Percentiles rank a stretch among this genome's conserved stretches.
These are phyloP conservation scores for Diaphora mendica DNA, from an alignment of 2,888 invertebrate genomes.

Conservation along the genomic window DNA sequence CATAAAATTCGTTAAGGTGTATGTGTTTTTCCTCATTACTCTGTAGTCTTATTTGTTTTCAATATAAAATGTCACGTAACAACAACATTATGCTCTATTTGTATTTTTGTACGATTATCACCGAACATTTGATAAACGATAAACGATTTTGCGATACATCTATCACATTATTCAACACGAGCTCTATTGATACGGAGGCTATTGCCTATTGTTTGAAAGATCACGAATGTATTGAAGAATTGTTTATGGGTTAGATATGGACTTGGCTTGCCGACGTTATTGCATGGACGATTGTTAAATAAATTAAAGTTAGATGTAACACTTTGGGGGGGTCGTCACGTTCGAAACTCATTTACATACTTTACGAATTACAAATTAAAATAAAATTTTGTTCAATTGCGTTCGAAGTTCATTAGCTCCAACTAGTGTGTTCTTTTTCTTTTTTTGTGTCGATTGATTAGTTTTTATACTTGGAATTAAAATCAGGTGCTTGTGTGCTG, in stretches of 20 bases:
- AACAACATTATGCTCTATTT: background rate
- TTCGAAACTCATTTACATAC: constrained; percentile 24
- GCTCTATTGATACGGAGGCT: constrained; percentile 52
- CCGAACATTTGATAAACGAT: constrained; percentile 9
- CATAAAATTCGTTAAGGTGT: background rate
- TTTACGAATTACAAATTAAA: constrained; percentile 11
- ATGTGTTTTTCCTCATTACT: background rate
- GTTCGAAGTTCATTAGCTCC: constrained; percentile 3
- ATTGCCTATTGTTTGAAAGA: constrained; percentile 65
- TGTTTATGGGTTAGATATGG: constrained; percentile 55
- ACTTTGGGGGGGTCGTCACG: constrained; percentile 29
- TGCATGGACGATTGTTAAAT: constrained; percentile 42
- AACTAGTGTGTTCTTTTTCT: constrained; percentile 2
- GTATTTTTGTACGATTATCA: constrained; percentile 4
- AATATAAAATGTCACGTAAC: background rate
- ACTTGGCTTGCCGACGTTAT: constrained; percentile 39
- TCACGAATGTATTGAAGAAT: constrained; percentile 57
- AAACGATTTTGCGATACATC: constrained; percentile 47
- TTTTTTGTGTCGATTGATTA: constrained; percentile 17
- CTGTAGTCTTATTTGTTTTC: background rate
- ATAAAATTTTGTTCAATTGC: constrained; percentile 4
- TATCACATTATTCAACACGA: constrained; percentile 51
- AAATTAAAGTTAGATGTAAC: constrained; percentile 52
- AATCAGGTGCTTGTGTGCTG: constrained; percentile 23
- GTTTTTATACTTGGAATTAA: constrained; percentile 22